A percentile compares a stretch with the other conserved stretches of the same genome.
phyloP scores from a whole-genome alignment of 1,140 invertebrate species.

The Penaeus japonicus region DNA sequence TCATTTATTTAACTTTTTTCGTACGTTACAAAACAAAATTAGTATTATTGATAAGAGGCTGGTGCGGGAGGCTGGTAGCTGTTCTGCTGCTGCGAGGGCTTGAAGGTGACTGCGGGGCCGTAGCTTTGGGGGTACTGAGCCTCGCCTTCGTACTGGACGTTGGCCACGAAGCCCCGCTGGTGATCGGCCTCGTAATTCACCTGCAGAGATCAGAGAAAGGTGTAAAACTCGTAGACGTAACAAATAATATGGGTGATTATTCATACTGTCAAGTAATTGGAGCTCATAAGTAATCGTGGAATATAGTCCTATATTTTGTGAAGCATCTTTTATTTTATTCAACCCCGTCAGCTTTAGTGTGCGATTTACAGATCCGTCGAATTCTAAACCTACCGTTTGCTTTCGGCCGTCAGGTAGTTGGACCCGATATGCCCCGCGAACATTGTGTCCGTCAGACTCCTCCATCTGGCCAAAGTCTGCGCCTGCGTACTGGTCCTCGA shows the following conservation, averaged over 20 bases:
- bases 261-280: not conserved
- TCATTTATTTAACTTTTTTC: no score
- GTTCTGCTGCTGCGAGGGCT: constrained; percentile 47
- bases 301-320: not conserved
- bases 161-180: constrained; percentile 59
- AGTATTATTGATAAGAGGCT: not conserved
- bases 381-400: constrained; percentile 23
- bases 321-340: not conserved
- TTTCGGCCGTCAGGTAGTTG: constrained; percentile 46
- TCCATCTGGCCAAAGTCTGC: constrained; percentile 56
- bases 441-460: constrained; percentile 42
- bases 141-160: constrained; percentile 59
- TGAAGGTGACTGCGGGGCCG: constrained; percentile 46
- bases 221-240: not conserved
- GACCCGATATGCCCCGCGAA: constrained; percentile 58
- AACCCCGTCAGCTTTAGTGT: not conserved
- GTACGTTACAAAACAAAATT: no score
- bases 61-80: constrained; percentile 17
- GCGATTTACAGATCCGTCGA: not conserved
- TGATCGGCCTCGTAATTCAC: constrained; percentile 61
- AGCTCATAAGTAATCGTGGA: not conserved
- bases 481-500: constrained; percentile 56
- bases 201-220: not conserved
- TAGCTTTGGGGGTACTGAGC: constrained; percentile 42
- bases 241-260: not conserved